A percentile compares a stretch with the other conserved stretches of the same genome.
Evolutionary conservation across 92 coral and sea anemone species (phyloP).

Genomic region (Chrysogorgia sp.): DNA sequence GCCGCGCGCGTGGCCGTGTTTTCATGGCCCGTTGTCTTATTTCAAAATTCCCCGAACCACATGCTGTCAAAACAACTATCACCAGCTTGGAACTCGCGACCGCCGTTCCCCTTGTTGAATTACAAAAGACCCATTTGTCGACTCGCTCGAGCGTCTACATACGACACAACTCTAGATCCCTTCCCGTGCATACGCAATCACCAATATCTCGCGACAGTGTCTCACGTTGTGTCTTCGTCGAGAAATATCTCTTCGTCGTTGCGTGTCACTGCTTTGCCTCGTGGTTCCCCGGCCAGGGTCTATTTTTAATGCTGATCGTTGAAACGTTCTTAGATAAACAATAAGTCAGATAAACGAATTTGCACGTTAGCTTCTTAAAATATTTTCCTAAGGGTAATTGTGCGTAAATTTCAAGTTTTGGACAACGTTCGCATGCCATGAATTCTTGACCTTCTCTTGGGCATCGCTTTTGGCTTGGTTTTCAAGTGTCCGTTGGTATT

Average conservation of each 20-base stretch:
- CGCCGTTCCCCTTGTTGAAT: not conserved
- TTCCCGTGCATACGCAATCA: not conserved
- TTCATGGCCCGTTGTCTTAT: not conserved
- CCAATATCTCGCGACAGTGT: no score
- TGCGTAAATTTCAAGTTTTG: not conserved
- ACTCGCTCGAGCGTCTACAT: not conserved
- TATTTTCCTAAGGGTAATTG: constrained; percentile 19
- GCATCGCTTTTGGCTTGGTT: no score
- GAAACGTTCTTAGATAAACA: constrained; percentile 17
- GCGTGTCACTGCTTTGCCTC: constrained; percentile 5
- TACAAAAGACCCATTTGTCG: constrained; percentile 26
- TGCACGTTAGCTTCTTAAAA: constrained; percentile 17
- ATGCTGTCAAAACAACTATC: constrained; percentile 27
- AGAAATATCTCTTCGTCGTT: not conserved
- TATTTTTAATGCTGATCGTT: constrained; percentile 39
- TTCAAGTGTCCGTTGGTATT: no score
- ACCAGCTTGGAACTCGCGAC: not conserved
- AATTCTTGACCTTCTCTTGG: constrained; percentile 29
- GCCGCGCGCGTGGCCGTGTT: not conserved
- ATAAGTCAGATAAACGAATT: not conserved
- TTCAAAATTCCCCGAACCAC: not conserved
- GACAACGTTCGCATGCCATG: constrained; percentile 6
- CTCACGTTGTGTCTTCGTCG: not conserved
- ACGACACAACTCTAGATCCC: not conserved
- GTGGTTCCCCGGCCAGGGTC: not conserved